Percentiles rank a stretch among this genome's conserved stretches.
Conservation (phyloP, 2,113 vertebrate genomes). For the Pseudonaja textilis region DNA sequence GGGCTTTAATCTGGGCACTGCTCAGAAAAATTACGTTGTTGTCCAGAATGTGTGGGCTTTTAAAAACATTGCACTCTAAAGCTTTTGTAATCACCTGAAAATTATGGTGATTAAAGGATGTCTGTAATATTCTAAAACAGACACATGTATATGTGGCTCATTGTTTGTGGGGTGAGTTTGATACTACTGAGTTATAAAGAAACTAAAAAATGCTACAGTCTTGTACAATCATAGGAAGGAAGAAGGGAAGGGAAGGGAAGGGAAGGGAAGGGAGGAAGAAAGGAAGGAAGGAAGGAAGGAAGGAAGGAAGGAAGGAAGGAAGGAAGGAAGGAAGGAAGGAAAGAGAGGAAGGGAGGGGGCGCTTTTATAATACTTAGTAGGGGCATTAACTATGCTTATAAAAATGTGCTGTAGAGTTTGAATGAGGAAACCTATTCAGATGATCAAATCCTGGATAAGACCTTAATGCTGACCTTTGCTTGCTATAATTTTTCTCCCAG, state of each 20-base stretch:
- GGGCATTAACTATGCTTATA: background rate
- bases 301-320: too few species aligned
- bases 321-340: too few species aligned
- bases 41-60: background rate
- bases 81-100: background rate
- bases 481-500: rapidly evolving
- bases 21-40: background rate
- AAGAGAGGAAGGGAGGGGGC: background rate
- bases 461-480: background rate
- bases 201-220: background rate
- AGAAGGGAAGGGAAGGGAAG: too few species aligned
- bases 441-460: background rate
- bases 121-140: background rate
- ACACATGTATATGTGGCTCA: background rate
- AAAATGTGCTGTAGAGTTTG: background rate
- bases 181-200: background rate
- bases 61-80: background rate
- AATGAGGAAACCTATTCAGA: background rate
- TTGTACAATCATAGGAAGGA: background rate
- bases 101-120: background rate
- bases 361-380: background rate
- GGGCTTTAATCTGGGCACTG: background rate
- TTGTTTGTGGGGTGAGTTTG: background rate
- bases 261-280: background rate
- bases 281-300: too few species aligned